Evolutionary conservation across 37 sponge, comb jelly and placozoan genomes (phyloP), one percentile per base, ranked within the genome.

Genomic region (Lycopodina hypogea): DNA sequence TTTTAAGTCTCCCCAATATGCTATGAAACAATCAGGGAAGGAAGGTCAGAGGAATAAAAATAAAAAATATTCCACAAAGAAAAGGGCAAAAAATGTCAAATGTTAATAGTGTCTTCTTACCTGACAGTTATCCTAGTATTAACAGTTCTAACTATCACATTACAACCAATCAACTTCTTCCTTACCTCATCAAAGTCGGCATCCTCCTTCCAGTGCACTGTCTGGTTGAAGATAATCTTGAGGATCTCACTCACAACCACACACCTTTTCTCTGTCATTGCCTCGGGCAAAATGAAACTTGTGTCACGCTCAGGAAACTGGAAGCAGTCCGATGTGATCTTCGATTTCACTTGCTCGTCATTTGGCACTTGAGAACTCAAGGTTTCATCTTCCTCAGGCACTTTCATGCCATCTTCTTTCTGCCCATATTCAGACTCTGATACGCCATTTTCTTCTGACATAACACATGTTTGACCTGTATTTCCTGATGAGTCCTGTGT

Each of bases 201-300:
- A 0, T 76, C 78, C 11, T 71, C 74, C 15, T 32, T 55, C 88
- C 88, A 88, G 45, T 75, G 7, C 2, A 79, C 56, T 0, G 89
- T 89, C 29, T 78, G 83, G 57, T 83, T 83, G 63, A 89, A 89
- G 35, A 83, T 15, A 23, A 83, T 74, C 58, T 89, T 89, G 35
- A 83, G 45, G 0, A 32, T 61, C 58, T 89, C 89, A 21, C 70
- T 56, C 15, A 89, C 6, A 56, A 82, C 22, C 0, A 28, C 37
- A 29, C 75, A 65, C 32, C 28, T 40, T 23, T 34, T 38, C 8
- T 79, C 83, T 0, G 23, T 37, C 30, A 79, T 45, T 21, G 62
- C 59, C 0, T 58, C 28, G 11, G 75, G 56, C 69, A 89, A 55
- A 28, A 30, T 28, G 23, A 26, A 69, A 14, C 68, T 70, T 1